Conservation (phyloP, 2,888 invertebrate species). For the Oxytorus armatus region DNA sequence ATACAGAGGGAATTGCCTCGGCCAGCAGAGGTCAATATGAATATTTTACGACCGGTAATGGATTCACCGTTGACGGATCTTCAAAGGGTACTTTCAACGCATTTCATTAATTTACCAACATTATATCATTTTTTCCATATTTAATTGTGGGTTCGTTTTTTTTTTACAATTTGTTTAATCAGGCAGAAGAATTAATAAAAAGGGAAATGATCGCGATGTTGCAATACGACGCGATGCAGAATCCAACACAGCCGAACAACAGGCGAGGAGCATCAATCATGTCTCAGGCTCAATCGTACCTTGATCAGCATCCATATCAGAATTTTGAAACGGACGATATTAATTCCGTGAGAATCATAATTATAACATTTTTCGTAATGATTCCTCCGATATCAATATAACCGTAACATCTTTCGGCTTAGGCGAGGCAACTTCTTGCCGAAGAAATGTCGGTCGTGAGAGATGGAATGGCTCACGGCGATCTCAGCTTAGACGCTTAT, state of each 20-base stretch:
- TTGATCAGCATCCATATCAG: constrained; percentile 95
- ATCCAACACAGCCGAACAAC: constrained; percentile 87
- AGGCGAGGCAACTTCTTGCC: constrained; percentile 88
- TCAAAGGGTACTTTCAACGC: constrained; percentile 87
- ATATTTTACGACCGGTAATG: constrained; percentile 91
- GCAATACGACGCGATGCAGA: constrained; percentile 94
- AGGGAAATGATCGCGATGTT: constrained; percentile 98
- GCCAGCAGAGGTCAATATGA: constrained; percentile 91
- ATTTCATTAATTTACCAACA: not conserved
- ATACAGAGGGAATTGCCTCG: constrained; percentile 94
- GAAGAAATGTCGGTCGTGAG: constrained; percentile 96
- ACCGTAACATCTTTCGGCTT: not conserved
- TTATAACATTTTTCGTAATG: not conserved
- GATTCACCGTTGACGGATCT: constrained; percentile 93
- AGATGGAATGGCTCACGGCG: constrained; percentile 97
- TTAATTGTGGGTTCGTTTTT: not conserved
- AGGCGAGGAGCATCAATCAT: constrained; percentile 86
- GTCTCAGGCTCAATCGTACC: constrained; percentile 90
- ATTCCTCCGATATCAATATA: not conserved
- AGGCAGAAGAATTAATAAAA: constrained; percentile 98
- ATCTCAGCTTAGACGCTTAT: constrained; percentile 95
- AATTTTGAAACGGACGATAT: constrained; percentile 89
- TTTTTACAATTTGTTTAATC: constrained; percentile 29
- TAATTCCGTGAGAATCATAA: constrained; percentile 81
- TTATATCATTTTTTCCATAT: no score